Base-by-base conservation (phyloP, 37 sponge, comb jelly and placozoan species). In the Agelas oroides region DNA sequence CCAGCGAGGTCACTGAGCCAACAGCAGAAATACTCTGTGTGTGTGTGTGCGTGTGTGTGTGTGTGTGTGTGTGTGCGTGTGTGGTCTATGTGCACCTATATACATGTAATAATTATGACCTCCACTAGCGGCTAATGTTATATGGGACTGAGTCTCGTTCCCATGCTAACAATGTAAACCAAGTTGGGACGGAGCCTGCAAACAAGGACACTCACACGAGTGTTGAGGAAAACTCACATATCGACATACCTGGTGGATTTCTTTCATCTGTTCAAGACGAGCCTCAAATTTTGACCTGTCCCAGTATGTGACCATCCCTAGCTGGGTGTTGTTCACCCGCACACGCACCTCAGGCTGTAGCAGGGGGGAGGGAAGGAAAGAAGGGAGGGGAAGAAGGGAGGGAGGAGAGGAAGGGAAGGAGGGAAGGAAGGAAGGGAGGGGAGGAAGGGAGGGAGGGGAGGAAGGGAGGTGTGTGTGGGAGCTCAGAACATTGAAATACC, bases 261-360 rank as follows among this genome's bases (percentile, higher is more conserved):
- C 96, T 46, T 93, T 82, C 93, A 95, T 95, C 64, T 87, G 90
- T n/a, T 87, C 90, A 32, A 95, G 80, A 8, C 91, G 75, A 16
- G 73, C 21, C 70, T 92, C 96, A 80, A 95, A 92, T 81, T 95
- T 95, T 32, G 32, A 62, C 74, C 90, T 27, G 41, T 72, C 82
- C 96, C 96, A 95, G 59, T 77, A 64, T 1, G 92, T 80, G 36
- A 77, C 90, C 58, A 78, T 65, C 15, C 82, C 84, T 17, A 36
- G 75, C 74, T 89, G 72, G 17, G 90, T 75, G 75, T 95, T 90
- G 70, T 67, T 79, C 35, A 95, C 75, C 21, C 88, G 53, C 19
- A 95, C 53, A 27, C 38, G 55, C 1, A 78, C 52, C 20, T 63
- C 74, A 19, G 36, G 31, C 73, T 75, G 28, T 8, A 41, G 60